Percentiles rank a stretch among this genome's conserved stretches.
Evolutionary conservation across 2,113 vertebrate genomes (phyloP).

Genomic region (Hemichromis elongatus): DNA sequence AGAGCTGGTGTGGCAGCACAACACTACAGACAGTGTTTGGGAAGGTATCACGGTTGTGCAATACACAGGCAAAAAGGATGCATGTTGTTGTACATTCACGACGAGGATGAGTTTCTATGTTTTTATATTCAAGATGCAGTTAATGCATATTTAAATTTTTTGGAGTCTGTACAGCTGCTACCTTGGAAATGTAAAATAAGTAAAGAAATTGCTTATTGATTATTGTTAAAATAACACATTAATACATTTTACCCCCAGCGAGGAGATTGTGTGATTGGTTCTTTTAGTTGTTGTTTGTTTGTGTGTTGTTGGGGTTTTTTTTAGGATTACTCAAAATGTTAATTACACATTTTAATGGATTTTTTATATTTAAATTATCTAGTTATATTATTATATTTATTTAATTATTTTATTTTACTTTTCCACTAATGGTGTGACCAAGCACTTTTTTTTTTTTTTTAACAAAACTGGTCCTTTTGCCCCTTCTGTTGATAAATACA

Average conservation of each 20-base stretch:
- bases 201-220: neutral
- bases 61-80: neutral
- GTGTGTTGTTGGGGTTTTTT: neutral
- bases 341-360: neutral
- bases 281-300: neutral
- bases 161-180: neutral
- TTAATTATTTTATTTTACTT: neutral
- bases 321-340: neutral
- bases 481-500: neutral
- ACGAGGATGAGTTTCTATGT: neutral
- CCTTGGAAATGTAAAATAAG: neutral
- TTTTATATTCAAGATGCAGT: neutral
- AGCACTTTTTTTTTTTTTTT: neutral
- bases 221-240: neutral
- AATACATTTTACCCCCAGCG: fast-evolving
- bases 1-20: neutral
- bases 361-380: neutral
- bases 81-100: neutral
- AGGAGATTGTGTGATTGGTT: neutral
- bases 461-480: neutral
- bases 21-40: neutral
- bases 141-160: neutral
- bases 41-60: neutral
- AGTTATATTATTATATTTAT: neutral
- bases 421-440: neutral